Evolutionary conservation across 2,888 invertebrate species (phyloP).

Genomic region (Polymixis lichenea): DNA sequence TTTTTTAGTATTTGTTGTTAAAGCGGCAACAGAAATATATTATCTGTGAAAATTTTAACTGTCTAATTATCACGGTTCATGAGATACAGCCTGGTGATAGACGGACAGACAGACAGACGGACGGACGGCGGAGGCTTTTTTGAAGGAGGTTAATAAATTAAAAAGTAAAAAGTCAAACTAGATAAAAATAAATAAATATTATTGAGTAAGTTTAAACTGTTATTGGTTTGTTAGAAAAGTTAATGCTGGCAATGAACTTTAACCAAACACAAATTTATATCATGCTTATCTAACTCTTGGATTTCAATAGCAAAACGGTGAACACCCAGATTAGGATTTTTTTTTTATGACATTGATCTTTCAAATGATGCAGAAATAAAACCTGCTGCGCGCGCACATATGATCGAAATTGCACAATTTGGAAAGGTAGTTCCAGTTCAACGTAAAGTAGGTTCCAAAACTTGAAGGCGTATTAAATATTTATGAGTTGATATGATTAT

Average conservation of each 20-base stretch:
- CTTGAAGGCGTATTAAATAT: background rate
- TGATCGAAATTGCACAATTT: constrained; percentile 2
- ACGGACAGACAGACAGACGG: too few relatives aligned
- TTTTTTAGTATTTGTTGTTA: too few relatives aligned
- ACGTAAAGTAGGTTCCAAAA: background rate
- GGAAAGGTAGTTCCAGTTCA: background rate
- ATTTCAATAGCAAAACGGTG: background rate
- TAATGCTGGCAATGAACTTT: background rate
- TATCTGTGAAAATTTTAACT: too few relatives aligned
- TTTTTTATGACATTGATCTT: constrained; percentile 13
- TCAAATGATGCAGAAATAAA: background rate
- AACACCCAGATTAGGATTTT: background rate
- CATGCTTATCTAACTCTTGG: background rate
- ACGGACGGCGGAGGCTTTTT: too few relatives aligned
- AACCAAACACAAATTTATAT: background rate
- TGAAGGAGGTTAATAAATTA: too few relatives aligned
- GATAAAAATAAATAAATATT: too few relatives aligned
- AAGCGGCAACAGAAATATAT: too few relatives aligned
- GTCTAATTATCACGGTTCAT: too few relatives aligned
- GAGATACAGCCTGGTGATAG: too few relatives aligned
- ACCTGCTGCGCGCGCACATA: background rate
- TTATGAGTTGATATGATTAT: background rate
- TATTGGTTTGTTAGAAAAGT: too few relatives aligned
- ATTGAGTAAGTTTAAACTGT: too few relatives aligned
- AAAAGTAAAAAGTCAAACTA: too few relatives aligned